A percentile compares a stretch with the other conserved stretches of the same genome.
These are phyloP conservation scores for Macroglossus sobrinus DNA, from an alignment of 2,113 vertebrate genomes.

Conservation along the genomic window DNA sequence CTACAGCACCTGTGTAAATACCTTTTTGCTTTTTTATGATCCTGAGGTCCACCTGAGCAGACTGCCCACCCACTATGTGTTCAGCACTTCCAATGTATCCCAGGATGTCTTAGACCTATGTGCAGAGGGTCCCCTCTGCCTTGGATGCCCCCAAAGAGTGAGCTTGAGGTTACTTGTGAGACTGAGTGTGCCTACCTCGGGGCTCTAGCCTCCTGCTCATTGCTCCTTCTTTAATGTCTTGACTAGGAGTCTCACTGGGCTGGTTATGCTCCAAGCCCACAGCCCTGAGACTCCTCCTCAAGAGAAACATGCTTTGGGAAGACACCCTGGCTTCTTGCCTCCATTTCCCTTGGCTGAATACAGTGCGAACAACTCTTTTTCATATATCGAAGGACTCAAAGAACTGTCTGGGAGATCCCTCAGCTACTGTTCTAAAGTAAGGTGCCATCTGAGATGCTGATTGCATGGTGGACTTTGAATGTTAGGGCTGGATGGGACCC, in stretches of 20 bases:
- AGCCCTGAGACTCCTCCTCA: background rate
- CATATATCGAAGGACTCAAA: constrained; percentile 37
- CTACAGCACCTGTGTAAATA: constrained; percentile 83
- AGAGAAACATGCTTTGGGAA: background rate
- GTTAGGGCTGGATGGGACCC: background rate
- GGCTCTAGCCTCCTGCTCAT: background rate
- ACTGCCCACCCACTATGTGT: constrained; percentile 50
- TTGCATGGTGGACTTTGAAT: background rate
- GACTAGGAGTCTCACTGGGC: background rate
- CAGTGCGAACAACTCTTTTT: background rate
- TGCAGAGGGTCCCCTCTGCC: constrained; percentile 58
- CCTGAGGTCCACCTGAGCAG: constrained; percentile 66
- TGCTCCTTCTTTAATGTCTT: background rate
- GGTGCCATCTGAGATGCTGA: background rate
- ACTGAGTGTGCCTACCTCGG: background rate
- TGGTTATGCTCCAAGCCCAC: background rate
- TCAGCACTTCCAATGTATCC: constrained; percentile 37
- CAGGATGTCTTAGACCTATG: constrained; percentile 68
- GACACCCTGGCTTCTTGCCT: constrained; percentile 2
- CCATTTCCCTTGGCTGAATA: background rate
- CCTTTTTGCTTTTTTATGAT: constrained; percentile 76
- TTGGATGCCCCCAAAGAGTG: background rate
- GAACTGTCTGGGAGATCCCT: background rate
- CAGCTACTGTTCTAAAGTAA: background rate
- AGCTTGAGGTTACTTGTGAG: background rate